Base-by-base conservation (phyloP, 2,113 vertebrate genomes). In the Calyptommatus sinebrachiatus region DNA sequence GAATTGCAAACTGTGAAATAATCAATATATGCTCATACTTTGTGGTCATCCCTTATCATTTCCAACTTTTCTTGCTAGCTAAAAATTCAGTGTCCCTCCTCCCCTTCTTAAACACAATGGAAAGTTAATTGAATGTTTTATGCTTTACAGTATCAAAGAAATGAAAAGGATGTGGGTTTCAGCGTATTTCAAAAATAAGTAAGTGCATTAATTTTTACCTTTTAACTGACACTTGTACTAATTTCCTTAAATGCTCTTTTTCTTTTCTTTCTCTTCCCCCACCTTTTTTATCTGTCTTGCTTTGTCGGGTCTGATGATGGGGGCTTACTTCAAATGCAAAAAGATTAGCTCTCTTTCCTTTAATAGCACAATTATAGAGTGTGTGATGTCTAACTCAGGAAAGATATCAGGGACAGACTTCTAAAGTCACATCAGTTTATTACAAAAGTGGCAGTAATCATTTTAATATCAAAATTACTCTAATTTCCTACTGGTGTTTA, bases 81-180 rank as follows among this genome's bases (percentile, higher is more conserved):
- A 89, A 92, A 92, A 93, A 87, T 84, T 82, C 88, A 85, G 86
- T 90, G 90, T 92, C 86, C 91, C 90, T 89, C 86, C 85, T 85
- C 11, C 21, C 76, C 76, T 87, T 88, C 57, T 21, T 72, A 91
- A 91, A 95, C 89, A 95, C 93, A 95, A 95, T 93, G 83, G 91
- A 89, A 93, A 95, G 90, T 92, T 95, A 95, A 95, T 95, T 95
- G 94, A 95, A 95, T 95, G 95, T 95, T 95, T 94, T 93, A 93
- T 93, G 93, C 94, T 93, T 92, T 94, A 78, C 83, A 90, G 86
- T 95, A 94, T 94, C 94, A 94, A 94, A 95, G 94, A 94, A 95
- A 91, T 94, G 92, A 95, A 95, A 94, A 95, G 93, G 93, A 95
- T 8, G 78, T 90, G 91, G 91, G 93, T 95, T 94, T 93, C 93